Percentiles rank a stretch among this genome's conserved stretches.
phyloP scores from a whole-genome alignment of 2,888 invertebrate genomes.

The Agriotes lineatus region DNA sequence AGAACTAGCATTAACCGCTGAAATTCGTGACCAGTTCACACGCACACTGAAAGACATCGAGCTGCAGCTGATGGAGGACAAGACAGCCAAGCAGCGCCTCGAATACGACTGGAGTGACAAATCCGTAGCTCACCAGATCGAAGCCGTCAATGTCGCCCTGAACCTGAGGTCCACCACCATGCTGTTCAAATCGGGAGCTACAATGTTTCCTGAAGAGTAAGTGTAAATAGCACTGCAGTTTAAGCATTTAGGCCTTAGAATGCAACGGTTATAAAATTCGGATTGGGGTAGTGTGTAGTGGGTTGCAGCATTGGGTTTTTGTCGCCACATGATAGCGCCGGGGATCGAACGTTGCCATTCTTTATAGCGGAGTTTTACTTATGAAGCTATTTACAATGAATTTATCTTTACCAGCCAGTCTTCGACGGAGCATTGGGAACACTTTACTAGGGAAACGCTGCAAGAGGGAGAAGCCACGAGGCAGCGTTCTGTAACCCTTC shows the following conservation, averaged over 20 bases:
- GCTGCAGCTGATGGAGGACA: conserved; percentile 78
- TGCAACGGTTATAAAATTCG: too few relatives aligned
- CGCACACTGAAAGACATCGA: conserved; percentile 77
- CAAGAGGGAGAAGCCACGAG: conserved; percentile 81
- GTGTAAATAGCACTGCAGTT: conserved; percentile 46
- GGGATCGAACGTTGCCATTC: too few relatives aligned
- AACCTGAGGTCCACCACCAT: conserved; percentile 78
- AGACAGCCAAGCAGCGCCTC: conserved; percentile 83
- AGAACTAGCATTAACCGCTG: conserved; percentile 78
- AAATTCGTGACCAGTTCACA: conserved; percentile 74
- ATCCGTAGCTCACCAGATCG: conserved; percentile 82
- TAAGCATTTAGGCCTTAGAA: too few relatives aligned
- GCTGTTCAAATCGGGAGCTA: conserved; percentile 84
- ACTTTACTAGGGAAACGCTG: conserved; percentile 83
- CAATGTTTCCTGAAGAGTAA: conserved; percentile 81
- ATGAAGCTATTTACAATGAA: background rate
- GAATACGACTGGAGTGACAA: conserved; percentile 96
- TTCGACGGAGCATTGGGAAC: conserved; percentile 87
- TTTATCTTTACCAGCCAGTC: conserved; percentile 76
- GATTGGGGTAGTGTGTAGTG: too few relatives aligned
- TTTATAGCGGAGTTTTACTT: too few relatives aligned
- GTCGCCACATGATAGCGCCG: too few relatives aligned
- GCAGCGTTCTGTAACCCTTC: conserved; percentile 79
- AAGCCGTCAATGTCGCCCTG: conserved; percentile 76
- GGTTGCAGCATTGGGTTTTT: too few relatives aligned